Conservation (phyloP, 2,797 vertebrate species). For the Ibycter americanus region DNA sequence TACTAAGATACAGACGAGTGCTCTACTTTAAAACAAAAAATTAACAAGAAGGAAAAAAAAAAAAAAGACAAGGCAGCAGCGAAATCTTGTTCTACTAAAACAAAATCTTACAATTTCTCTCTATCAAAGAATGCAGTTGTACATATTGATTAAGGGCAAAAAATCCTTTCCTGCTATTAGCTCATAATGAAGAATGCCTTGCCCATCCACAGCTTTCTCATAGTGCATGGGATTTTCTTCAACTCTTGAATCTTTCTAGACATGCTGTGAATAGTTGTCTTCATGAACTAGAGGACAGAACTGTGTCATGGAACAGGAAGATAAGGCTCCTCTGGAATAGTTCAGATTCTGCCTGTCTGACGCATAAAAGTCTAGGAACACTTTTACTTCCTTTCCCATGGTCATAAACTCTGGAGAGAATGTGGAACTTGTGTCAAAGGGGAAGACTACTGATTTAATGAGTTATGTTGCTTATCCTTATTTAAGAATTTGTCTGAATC, state of each 20-base stretch:
- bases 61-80: neutral
- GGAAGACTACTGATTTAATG: conserved; percentile 30
- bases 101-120: neutral
- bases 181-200: neutral
- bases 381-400: conserved; percentile 63
- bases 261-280: neutral
- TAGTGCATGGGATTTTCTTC: neutral
- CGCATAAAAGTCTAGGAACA: conserved; percentile 45
- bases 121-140: neutral
- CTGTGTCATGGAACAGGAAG: neutral
- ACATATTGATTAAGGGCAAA: neutral
- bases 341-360: conserved; percentile 32
- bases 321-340: conserved; percentile 47
- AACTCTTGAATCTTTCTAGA: conserved; percentile 43
- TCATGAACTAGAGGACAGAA: neutral
- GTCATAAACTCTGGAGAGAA: conserved; percentile 58
- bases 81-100: neutral
- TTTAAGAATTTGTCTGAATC: conserved; percentile 55
- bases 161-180: neutral
- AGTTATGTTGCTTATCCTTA: conserved; percentile 55
- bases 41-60: no score
- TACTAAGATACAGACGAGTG: neutral
- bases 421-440: conserved; percentile 48
- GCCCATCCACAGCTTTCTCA: neutral
- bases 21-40: neutral